Percentiles rank a stretch among this genome's conserved stretches.
phyloP scores from a whole-genome alignment of 2,797 vertebrate genomes.

The Chloroceryle inda region DNA sequence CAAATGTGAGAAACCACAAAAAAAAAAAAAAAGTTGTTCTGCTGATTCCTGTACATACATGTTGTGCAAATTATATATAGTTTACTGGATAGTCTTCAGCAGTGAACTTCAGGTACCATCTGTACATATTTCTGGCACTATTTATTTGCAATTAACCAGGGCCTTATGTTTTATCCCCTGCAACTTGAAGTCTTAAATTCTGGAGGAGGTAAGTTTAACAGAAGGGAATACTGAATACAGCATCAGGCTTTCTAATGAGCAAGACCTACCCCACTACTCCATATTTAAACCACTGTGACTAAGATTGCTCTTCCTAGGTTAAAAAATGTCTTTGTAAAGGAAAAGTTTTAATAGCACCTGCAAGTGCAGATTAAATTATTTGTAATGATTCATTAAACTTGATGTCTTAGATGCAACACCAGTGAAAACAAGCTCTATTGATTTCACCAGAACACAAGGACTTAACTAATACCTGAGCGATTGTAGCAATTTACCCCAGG shows the following conservation, averaged over 20 bases:
- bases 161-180: constrained; percentile 78
- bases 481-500: neutral
- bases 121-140: constrained; percentile 74
- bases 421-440: neutral
- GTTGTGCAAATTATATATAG: constrained; percentile 49
- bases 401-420: neutral
- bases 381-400: constrained; percentile 29
- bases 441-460: neutral
- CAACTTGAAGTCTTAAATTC: constrained; percentile 59
- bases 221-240: constrained; percentile 68
- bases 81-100: constrained; percentile 54
- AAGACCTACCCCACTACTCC: constrained; percentile 26
- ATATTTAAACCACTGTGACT: constrained; percentile 32
- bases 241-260: constrained; percentile 60
- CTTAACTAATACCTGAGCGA: neutral
- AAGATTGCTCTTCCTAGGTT: neutral
- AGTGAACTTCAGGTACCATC: constrained; percentile 77
- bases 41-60: neutral
- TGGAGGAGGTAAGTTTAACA: constrained; percentile 67
- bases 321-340: neutral
- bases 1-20: neutral
- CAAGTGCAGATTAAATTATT: constrained; percentile 39
- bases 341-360: constrained; percentile 22
- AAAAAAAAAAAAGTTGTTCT: neutral
- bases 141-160: constrained; percentile 79